Evolutionary conservation across 2,888 invertebrate species (phyloP).

Genomic region (Dasysyrphus albostriatus): DNA sequence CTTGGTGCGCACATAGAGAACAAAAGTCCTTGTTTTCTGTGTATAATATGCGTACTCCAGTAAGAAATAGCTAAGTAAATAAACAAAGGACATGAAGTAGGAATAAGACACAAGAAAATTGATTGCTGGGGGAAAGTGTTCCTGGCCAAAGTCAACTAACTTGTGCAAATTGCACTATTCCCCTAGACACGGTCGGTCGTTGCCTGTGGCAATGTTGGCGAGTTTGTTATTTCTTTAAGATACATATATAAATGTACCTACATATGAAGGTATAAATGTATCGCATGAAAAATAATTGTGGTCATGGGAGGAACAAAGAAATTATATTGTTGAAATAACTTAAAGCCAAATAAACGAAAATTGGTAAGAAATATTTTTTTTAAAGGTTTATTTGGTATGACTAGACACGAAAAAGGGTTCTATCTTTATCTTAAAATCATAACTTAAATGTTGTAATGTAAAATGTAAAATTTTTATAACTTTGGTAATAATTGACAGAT

Average conservation of each 20-base stretch:
- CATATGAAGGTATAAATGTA: too few relatives aligned
- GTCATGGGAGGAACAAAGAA: not conserved
- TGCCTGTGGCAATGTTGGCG: conserved; percentile 44
- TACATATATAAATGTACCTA: not conserved
- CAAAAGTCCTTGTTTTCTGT: conserved; percentile 33
- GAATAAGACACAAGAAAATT: conserved; percentile 49
- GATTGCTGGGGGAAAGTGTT: conserved; percentile 41
- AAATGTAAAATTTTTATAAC: too few relatives aligned
- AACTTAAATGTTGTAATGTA: too few relatives aligned
- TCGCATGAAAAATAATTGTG: too few relatives aligned
- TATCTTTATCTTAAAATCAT: too few relatives aligned
- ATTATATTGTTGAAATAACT: not conserved
- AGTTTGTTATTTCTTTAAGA: conserved; percentile 15
- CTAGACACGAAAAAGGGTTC: too few relatives aligned
- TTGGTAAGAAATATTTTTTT: too few relatives aligned
- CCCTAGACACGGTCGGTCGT: conserved; percentile 33
- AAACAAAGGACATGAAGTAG: conserved; percentile 31
- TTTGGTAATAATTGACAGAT: too few relatives aligned
- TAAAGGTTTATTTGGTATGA: too few relatives aligned
- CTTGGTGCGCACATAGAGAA: conserved; percentile 21
- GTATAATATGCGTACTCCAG: conserved; percentile 12
- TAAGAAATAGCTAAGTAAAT: conserved; percentile 38
- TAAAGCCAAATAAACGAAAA: not conserved
- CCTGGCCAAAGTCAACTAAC: conserved; percentile 40
- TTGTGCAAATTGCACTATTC: conserved; percentile 47